Evolutionary conservation across 92 coral and sea anemone genomes (phyloP).

Genomic region (Palythoa grandiflora): DNA sequence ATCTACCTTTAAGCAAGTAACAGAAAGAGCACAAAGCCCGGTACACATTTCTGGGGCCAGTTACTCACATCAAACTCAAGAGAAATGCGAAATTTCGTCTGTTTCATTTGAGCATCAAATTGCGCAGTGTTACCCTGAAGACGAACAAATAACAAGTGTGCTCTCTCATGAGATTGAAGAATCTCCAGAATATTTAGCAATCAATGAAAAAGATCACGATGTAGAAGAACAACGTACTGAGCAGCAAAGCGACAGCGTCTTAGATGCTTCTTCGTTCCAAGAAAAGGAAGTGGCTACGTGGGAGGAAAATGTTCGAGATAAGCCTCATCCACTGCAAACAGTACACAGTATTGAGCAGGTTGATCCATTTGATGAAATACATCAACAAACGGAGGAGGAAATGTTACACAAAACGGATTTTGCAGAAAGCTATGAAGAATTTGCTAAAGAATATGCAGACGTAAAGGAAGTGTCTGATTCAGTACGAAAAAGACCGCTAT

Average conservation of each 20-base stretch:
- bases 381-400: slow-evolving; percentile 18
- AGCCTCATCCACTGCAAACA: slow-evolving; percentile 8
- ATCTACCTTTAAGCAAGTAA: background rate
- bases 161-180: background rate
- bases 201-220: background rate
- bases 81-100: background rate
- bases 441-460: slow-evolving; percentile 50
- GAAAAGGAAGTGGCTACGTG: background rate
- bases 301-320: background rate
- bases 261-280: background rate
- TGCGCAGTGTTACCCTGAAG: slow-evolving; percentile 17
- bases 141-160: background rate
- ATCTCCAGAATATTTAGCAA: background rate
- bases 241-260: background rate
- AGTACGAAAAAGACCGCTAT: slow-evolving; percentile 59
- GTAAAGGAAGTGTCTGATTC: slow-evolving; percentile 26
- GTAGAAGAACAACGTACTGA: slow-evolving; percentile 5
- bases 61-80: background rate
- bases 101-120: slow-evolving; percentile 12
- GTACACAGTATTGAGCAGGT: slow-evolving; percentile 33
- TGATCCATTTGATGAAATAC: slow-evolving; percentile 24
- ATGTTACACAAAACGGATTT: background rate
- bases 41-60: slow-evolving; percentile 20
- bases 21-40: slow-evolving; percentile 36
- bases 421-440: slow-evolving; percentile 48